These are phyloP conservation scores for Tinamus guttatus DNA, from an alignment of 2,113 vertebrate species.

Conservation along the genomic window DNA sequence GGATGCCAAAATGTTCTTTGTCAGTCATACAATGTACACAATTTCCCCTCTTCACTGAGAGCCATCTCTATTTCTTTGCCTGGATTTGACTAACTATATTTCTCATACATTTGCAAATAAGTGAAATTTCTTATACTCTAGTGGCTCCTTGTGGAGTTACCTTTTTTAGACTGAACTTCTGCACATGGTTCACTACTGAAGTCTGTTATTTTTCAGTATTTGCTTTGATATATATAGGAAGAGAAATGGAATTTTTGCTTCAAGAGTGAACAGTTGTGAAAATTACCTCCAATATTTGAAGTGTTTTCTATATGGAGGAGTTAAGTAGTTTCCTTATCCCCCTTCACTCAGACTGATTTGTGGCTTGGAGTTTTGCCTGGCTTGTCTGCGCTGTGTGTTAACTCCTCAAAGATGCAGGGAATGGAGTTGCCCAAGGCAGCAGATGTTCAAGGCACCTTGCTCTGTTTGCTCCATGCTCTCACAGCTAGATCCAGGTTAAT, in stretches of 20 bases:
- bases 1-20: neutral
- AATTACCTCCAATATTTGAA: neutral
- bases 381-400: neutral
- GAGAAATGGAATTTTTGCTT: neutral
- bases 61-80: constrained; percentile 13
- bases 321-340: neutral
- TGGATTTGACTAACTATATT: constrained; percentile 16
- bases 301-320: neutral
- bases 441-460: neutral
- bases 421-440: neutral
- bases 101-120: constrained; percentile 56
- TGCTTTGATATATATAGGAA: neutral
- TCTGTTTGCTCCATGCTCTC: neutral
- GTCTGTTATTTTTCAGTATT: neutral
- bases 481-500: neutral
- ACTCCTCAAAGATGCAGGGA: neutral
- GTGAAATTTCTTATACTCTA: constrained; percentile 75
- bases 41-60: neutral
- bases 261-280: neutral
- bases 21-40: neutral
- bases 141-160: constrained; percentile 78
- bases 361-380: neutral
- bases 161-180: constrained; percentile 33
- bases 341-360: neutral
- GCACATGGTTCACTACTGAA: neutral